Percentiles rank a stretch among this genome's conserved stretches.
These are phyloP conservation scores for Eledone cirrhosa DNA, from an alignment of 2,888 invertebrate species.

Conservation along the genomic window DNA sequence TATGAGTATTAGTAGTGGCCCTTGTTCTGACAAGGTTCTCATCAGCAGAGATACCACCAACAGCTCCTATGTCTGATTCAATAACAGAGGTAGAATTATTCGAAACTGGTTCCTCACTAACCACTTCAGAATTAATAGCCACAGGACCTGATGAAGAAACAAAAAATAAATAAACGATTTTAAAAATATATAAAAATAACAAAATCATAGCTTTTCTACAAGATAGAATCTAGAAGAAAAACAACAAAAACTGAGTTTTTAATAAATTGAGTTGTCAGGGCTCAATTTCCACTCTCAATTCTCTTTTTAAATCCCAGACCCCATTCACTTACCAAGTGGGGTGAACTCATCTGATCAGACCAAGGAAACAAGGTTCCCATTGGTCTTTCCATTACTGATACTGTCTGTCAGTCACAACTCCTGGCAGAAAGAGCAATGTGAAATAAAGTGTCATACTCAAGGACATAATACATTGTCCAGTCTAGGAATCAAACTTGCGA, in stretches of 20 bases:
- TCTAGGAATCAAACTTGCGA: too few species aligned
- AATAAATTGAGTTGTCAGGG: neutral
- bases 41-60: conserved; percentile 35
- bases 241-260: neutral
- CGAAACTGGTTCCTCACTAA: conserved; percentile 31
- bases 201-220: neutral
- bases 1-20: conserved; percentile 5
- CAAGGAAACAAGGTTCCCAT: too few species aligned
- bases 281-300: neutral
- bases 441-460: too few species aligned
- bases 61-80: conserved; percentile 41
- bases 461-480: too few species aligned
- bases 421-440: too few species aligned
- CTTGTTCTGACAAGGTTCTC: conserved; percentile 29
- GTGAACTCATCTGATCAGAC: too few species aligned
- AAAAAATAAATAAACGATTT: neutral
- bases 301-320: too few species aligned
- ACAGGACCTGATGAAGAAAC: conserved; percentile 38
- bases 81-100: conserved; percentile 36
- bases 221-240: neutral
- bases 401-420: too few species aligned
- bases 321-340: too few species aligned
- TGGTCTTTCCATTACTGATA: too few species aligned
- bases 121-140: conserved; percentile 34
- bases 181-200: too few species aligned